phyloP scores from a whole-genome alignment of 2,888 invertebrate genomes.

The Hymenopus coronatus region DNA sequence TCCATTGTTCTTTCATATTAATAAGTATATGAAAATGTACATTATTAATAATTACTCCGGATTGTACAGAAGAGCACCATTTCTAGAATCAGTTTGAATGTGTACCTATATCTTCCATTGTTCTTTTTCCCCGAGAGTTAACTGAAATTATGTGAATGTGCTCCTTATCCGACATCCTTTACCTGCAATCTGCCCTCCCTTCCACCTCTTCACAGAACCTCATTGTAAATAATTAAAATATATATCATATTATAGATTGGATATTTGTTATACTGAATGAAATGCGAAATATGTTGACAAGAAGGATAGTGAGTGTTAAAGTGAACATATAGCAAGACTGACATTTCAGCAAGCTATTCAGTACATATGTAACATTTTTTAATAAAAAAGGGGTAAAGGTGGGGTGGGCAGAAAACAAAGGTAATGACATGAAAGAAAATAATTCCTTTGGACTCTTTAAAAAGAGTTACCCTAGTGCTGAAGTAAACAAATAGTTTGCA shows the following conservation, averaged over 20 bases:
- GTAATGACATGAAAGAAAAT: neutral
- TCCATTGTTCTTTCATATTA: conserved; percentile 26
- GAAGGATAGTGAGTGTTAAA: neutral
- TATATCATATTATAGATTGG: neutral
- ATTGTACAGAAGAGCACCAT: conserved; percentile 25
- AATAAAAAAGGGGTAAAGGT: neutral
- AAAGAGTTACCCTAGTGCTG: conserved; percentile 25
- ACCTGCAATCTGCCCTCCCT: neutral
- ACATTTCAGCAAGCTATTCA: neutral
- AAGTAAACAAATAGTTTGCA: conserved; percentile 22
- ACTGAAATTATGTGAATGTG: conserved; percentile 20
- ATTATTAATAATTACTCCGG: conserved; percentile 12
- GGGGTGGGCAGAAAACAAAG: neutral
- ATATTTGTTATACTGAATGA: neutral
- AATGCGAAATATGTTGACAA: neutral
- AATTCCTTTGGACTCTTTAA: conserved; percentile 8
- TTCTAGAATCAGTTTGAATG: conserved; percentile 21
- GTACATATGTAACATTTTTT: neutral
- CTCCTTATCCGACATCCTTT: neutral
- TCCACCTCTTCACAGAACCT: neutral
- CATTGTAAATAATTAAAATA: neutral
- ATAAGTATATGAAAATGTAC: conserved; percentile 25
- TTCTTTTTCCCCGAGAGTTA: conserved; percentile 9
- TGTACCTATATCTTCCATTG: conserved; percentile 25
- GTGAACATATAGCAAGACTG: neutral